Base-by-base conservation (phyloP, 2,888 invertebrate species). In the Andricus curvator region DNA sequence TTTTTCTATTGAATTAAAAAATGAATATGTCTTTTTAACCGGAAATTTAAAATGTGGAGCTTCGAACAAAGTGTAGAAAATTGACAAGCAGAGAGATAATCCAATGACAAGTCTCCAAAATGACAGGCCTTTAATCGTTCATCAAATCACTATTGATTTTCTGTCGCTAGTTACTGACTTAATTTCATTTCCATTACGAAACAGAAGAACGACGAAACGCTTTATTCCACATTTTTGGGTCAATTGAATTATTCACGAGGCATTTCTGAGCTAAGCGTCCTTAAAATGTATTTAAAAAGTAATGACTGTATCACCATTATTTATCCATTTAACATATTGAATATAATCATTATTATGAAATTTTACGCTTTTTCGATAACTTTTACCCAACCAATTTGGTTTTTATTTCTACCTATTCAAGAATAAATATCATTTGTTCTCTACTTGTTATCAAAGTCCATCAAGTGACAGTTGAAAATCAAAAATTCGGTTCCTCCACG, bases 91-190 rank as follows among this genome's bases (percentile, higher is more conserved):
- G 17, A n/a, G 37, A 33, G 51, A 74, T 51, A 51, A 74, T 56
- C 29, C 20, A 56, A 56, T 29, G 51, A 33, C 20, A 51, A 51
- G 51, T 51, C 4, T 33, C 29, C 25, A 51, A 48, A 48, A 15
- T 74, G 51, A 74, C 29, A 25, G 70, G 70, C 11, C 25, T 48
- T 51, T 51, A 74, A 51, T 74, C 51, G 51, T 20, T 56, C 33
- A 51, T 25, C 48, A n/a, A n/a, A 29, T 51, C 70, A 51, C 20
- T 74, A 74, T 74, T n/a, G 70, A 56, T 48, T 74, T 74, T 74
- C 48, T 33, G 70, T 74, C 70, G 13, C 2, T n/a, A 51, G 51
- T 29, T 74, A 51, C 70, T 56, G 29, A 56, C 51, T 74, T 56
- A 29, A 74, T 74, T 74, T 74, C 9, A 74, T 74, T 74, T 56